Evolutionary conservation across 2,888 invertebrate genomes (phyloP), one percentile per base, ranked within the genome.

Genomic region (Erebia ligea): DNA sequence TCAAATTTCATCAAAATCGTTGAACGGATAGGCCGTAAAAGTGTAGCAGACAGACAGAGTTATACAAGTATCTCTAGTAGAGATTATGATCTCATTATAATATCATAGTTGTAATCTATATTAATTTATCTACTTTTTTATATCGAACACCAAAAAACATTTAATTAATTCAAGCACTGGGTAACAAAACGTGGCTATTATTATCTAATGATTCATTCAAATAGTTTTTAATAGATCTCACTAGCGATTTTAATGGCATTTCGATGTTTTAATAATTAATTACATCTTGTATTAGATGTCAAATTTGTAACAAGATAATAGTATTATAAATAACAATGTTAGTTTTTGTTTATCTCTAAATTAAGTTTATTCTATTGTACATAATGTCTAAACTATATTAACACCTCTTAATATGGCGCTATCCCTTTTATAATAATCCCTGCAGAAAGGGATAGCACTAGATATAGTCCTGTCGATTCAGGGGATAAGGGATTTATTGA

Each of bases 251-350:
- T 45, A 61, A 61, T 45, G 45, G 19, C 4, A 1, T 61, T 45
- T 61, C 21, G 6, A 61, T 61, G 61, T 61, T 61, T 25, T 25
- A 25, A 21, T 17, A 17, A 13, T 40, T n/a, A 59, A 57, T 17
- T 52, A 52, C 15, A 13, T n/a, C n/a, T 13, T 21, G 1, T 57
- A 13, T 25, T 13, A 13, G 57, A 57, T 57, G 21, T 57, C 6
- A 9, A 54, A 25, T 8, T 34, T 58, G 25, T 5, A 15, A 58
- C 34, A 34, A 58, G 25, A 34, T 56, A 56, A 56, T 5, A 56
- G 3, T 56, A n/a, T 6, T 50, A n/a, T 10, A 45, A 45, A 50
- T n/a, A n/a, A 50, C n/a, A n/a, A 13, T 50, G 50, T n/a, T 50
- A 15, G 50, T 50, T 50, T 15, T 15, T 13, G 13, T 9, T n/a